Conservation (phyloP, 2,888 invertebrate species). For the Saturnia japonica region DNA sequence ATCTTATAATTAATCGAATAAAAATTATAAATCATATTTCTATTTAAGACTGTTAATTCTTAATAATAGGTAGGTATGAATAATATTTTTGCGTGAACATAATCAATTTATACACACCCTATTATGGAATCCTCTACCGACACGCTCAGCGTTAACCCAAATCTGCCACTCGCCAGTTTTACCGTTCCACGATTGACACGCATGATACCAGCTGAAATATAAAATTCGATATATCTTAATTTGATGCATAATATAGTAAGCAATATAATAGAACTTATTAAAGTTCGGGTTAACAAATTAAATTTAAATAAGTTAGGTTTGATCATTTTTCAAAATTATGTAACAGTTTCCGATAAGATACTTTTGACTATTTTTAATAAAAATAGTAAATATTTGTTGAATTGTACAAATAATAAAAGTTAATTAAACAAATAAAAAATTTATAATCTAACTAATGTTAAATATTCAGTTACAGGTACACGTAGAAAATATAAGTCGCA, state of each 20-base stretch:
- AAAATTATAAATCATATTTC: not conserved
- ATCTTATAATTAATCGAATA: not conserved
- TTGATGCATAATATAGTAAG: not conserved
- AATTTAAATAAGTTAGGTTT: too few species aligned
- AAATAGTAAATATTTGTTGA: too few species aligned
- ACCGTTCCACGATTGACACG: conserved; percentile 94
- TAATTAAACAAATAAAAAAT: not conserved
- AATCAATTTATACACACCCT: conserved; percentile 81
- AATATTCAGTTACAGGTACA: not conserved
- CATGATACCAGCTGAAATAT: conserved; percentile 88
- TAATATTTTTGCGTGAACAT: not conserved
- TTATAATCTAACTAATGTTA: not conserved
- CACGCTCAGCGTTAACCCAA: conserved; percentile 92
- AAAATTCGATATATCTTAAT: not conserved
- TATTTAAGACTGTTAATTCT: not conserved
- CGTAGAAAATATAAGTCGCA: not conserved
- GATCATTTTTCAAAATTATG: too few species aligned
- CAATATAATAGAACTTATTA: too few species aligned
- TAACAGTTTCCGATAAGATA: too few species aligned
- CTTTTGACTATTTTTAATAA: too few species aligned
- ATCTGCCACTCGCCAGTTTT: conserved; percentile 95
- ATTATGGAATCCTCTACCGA: conserved; percentile 93
- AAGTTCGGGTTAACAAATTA: too few species aligned
- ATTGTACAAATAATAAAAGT: too few species aligned
- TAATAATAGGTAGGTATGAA: not conserved